phyloP scores from a whole-genome alignment of 2,113 vertebrate genomes.

The Pedionomus torquatus region DNA sequence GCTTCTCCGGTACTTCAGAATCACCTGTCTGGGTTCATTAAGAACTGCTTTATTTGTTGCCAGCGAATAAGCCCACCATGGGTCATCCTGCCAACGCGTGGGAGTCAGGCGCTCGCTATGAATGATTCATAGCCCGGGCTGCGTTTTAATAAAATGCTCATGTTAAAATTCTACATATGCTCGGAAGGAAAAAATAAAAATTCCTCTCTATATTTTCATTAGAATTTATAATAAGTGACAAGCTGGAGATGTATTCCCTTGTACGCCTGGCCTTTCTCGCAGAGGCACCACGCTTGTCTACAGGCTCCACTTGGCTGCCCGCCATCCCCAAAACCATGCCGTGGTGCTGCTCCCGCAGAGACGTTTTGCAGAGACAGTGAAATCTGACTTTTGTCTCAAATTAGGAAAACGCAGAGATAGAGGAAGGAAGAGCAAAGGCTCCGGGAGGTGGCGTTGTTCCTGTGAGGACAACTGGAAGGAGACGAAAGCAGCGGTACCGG shows the following conservation, averaged over 20 bases:
- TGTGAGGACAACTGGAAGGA: neutral
- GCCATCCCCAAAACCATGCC: neutral
- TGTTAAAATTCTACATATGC: conserved; percentile 4
- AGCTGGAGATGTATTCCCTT: accelerated
- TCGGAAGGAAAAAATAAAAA: conserved; percentile 39
- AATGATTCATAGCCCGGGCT: conserved; percentile 18
- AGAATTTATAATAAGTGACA: conserved; percentile 12
- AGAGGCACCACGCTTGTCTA: neutral
- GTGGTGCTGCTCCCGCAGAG: neutral
- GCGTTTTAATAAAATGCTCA: conserved; percentile 15
- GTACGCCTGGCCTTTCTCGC: neutral
- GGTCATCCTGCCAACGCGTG: conserved; percentile 51
- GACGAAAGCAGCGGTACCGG: neutral
- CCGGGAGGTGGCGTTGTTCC: neutral
- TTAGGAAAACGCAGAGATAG: neutral
- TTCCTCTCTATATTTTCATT: neutral
- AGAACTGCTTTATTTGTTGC: conserved; percentile 53
- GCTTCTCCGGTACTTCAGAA: conserved; percentile 36
- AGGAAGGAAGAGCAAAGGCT: neutral
- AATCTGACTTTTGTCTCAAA: neutral
- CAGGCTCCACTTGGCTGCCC: neutral
- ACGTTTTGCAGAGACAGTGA: neutral
- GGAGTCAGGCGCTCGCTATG: conserved; percentile 28
- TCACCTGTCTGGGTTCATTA: conserved; percentile 61
- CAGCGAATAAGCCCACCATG: conserved; percentile 21